Evolutionary conservation across 2,113 vertebrate species (phyloP).

Genomic region (Corynorhinus townsendii): DNA sequence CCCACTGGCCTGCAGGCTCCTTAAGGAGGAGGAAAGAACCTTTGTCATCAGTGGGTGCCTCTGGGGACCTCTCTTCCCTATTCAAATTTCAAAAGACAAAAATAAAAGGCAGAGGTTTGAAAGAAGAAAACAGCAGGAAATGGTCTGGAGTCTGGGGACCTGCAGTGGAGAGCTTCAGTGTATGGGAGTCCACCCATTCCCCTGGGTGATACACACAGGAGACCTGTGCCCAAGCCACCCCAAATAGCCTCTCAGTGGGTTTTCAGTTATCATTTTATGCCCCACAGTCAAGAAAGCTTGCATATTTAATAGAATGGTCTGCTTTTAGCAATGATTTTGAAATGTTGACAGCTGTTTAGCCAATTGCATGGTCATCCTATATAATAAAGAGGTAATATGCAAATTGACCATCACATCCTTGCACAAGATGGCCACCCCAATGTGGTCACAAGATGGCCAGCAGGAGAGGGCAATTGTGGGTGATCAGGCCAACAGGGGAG

Average conservation of each 20-base stretch:
- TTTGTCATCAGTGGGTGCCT: no score
- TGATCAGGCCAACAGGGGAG: no score
- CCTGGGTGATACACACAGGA: fast-evolving
- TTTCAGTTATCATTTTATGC: fast-evolving
- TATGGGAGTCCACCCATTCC: fast-evolving
- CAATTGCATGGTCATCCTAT: not conserved
- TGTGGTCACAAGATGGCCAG: no score
- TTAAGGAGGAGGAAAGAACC: not conserved
- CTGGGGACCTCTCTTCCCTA: not conserved
- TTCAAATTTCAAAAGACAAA: not conserved
- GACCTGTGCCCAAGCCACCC: fast-evolving
- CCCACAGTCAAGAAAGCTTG: not conserved
- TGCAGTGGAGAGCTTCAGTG: not conserved
- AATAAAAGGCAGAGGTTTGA: not conserved
- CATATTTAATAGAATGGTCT: not conserved
- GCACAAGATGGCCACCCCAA: no score
- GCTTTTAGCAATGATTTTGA: not conserved
- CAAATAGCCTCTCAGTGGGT: fast-evolving
- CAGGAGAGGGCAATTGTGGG: no score
- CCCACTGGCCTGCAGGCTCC: fast-evolving
- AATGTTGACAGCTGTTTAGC: not conserved
- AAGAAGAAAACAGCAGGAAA: no score
- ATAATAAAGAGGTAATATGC: no score
- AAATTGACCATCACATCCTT: no score
- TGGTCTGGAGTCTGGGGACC: not conserved